Percentiles rank a stretch among this genome's conserved stretches.
Conservation (phyloP, 2,888 invertebrate species). For the Acanthococcus lagerstroemiae region DNA sequence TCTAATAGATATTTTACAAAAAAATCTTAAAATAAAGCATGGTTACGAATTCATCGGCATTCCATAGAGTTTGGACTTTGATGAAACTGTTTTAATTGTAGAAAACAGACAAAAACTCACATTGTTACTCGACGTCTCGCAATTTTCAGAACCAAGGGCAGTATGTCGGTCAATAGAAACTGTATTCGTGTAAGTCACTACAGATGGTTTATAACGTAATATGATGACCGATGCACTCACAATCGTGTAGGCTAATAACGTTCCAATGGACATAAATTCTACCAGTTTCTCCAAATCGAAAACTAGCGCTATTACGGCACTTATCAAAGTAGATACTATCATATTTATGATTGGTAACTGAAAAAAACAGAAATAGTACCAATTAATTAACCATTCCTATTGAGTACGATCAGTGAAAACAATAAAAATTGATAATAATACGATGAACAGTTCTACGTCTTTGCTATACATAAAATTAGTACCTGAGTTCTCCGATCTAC, state of each 20-base stretch:
- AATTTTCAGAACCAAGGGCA: neutral
- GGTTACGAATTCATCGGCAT: no score
- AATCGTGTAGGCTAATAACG: slow-evolving; percentile 77
- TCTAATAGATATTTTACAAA: no score
- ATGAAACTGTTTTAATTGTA: no score
- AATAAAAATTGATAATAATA: neutral
- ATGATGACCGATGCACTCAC: slow-evolving; percentile 85
- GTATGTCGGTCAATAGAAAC: neutral
- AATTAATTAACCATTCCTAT: no score
- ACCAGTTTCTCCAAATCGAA: slow-evolving; percentile 83
- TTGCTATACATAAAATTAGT: neutral
- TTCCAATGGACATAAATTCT: slow-evolving; percentile 90
- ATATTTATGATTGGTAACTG: slow-evolving; percentile 70
- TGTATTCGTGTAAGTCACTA: slow-evolving; percentile 1
- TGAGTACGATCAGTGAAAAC: no score
- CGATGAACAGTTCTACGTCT: neutral
- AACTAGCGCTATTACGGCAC: slow-evolving; percentile 69
- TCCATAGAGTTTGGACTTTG: no score
- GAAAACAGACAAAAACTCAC: no score
- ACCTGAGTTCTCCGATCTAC: slow-evolving; percentile 69
- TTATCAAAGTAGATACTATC: slow-evolving; percentile 62
- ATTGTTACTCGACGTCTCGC: neutral
- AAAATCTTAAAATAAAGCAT: no score
- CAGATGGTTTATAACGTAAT: slow-evolving; percentile 59
- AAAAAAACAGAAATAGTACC: neutral